Evolutionary conservation across 2,888 invertebrate genomes (phyloP).

Genomic region (Agrotis puta): DNA sequence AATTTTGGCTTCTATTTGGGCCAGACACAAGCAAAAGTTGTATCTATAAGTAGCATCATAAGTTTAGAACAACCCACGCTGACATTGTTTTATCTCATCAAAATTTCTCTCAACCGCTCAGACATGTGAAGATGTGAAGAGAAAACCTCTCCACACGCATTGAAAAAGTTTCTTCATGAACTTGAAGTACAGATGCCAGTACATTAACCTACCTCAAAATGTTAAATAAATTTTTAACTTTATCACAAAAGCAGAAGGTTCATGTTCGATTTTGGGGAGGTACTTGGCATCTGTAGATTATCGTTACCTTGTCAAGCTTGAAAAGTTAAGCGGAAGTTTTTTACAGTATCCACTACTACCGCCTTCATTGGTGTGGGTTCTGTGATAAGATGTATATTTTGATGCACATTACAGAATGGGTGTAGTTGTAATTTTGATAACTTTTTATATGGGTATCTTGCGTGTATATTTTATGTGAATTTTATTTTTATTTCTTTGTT

Average conservation of each 20-base stretch:
- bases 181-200: background rate
- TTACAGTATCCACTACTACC: background rate
- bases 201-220: no score
- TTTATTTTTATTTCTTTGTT: no score
- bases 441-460: no score
- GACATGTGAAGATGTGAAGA: background rate
- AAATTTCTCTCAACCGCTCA: background rate
- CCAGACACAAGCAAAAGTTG: no score
- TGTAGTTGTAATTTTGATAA: no score
- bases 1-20: no score
- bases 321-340: background rate
- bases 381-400: no score
- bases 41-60: background rate
- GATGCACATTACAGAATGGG: no score
- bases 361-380: background rate
- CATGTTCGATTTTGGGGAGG: no score
- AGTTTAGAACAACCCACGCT: background rate
- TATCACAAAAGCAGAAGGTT: no score
- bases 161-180: slow-evolving; percentile 19
- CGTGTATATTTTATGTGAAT: no score
- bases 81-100: background rate
- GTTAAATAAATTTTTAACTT: no score
- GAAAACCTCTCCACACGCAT: background rate
- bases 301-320: background rate
- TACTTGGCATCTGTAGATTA: background rate